Evolutionary conservation across 2,888 invertebrate species (phyloP), one percentile per base, ranked within the genome.

Genomic region (Parelbella ahira): DNA sequence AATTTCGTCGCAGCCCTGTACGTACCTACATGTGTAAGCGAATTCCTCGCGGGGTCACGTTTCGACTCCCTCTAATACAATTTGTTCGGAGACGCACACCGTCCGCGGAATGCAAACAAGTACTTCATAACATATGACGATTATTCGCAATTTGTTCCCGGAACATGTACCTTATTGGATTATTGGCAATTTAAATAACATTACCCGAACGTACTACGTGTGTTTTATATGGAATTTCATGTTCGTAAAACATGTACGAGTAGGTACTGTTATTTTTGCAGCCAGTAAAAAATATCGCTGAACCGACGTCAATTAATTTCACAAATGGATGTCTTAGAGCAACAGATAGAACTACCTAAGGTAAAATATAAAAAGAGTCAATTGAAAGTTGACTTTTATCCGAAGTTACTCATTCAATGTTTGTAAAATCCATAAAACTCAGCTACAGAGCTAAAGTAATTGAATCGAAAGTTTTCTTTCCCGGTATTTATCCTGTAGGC

Each of bases 51-150:
- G 57, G 64, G 74, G 75, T 79, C 84, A 82, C 84, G 83, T 84
- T 80, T 75, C 64, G 73, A 68, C 70, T 68, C 67, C 76, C 68
- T 76, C 76, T 83, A 82, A 84, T 80, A 81, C 73, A 82, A 84
- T 84, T 83, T 82, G 76, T 75, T 76, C 60, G 64, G 66, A 77
- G 77, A 72, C 70, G 71, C 65, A 70, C 54, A 56, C 47, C 69
- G 67, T 67, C 57, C 67, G 62, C 59, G 63, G 79, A 77, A 81
- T 81, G 74, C 72, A 75, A 79, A 79, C 68, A 65, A 60, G 59
- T 67, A 74, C 70, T 73, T 73, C 70, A 73, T 71, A 77, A 71
- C 69, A 68, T 62, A 70, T 63, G 71, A 64, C 75, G 75, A 80
- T 82, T 76, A 79, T 71, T 69, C 58, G 55, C 63, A 68, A 69